Percentiles rank a stretch among this genome's conserved stretches.
phyloP scores from a whole-genome alignment of 2,113 vertebrate genomes.

The Enhydra lutris region DNA sequence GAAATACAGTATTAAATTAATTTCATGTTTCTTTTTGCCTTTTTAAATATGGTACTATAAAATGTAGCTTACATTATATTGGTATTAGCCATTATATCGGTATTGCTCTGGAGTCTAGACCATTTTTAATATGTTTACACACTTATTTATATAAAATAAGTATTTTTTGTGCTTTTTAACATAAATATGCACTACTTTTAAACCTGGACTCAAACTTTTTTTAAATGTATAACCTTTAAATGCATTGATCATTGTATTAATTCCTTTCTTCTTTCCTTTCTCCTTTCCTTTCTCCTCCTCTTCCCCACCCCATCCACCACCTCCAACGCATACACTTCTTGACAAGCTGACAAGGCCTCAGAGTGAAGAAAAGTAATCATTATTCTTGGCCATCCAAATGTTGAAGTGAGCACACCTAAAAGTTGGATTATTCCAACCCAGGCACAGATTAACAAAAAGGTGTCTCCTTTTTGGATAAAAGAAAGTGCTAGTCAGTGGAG shows the following conservation, averaged over 20 bases:
- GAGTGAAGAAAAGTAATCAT: background rate
- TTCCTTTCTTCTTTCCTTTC: background rate
- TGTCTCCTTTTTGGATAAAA: background rate
- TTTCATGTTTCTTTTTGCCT: background rate
- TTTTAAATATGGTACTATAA: background rate
- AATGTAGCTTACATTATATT: background rate
- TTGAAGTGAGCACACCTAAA: background rate
- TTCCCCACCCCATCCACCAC: background rate
- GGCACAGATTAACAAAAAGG: background rate
- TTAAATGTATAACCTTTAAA: background rate
- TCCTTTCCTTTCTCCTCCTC: background rate
- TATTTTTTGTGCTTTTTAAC: background rate
- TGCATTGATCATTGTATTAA: background rate
- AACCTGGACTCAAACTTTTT: background rate
- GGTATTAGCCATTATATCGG: background rate
- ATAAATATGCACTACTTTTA: constrained; percentile 7
- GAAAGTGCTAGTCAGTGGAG: background rate
- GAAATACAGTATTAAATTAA: constrained; percentile 42
- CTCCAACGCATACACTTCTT: background rate
- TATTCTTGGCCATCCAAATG: background rate
- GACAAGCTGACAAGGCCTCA: background rate
- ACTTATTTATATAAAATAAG: background rate
- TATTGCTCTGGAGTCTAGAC: background rate
- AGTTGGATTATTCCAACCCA: background rate
- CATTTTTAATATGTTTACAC: background rate